Evolutionary conservation across 2,888 invertebrate species (phyloP).

Genomic region (Pseudeuparius sepicola): DNA sequence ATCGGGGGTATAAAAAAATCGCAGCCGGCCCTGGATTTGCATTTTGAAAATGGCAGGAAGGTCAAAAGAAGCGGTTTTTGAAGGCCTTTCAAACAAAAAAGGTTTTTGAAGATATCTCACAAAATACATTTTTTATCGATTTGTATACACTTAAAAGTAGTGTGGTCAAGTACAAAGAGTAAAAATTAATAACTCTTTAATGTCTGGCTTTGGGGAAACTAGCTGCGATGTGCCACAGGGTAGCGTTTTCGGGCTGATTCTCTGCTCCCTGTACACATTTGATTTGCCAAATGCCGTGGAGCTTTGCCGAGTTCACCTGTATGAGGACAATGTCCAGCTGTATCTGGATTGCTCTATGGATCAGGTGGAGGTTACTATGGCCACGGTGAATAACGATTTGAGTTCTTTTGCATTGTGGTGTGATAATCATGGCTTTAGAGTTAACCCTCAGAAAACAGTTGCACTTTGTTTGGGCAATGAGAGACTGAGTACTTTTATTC

Average conservation of each 20-base stretch:
- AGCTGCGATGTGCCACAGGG: conserved; percentile 1
- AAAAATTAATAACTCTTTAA: too few species aligned
- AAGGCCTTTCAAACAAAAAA: too few species aligned
- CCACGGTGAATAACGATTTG: not conserved
- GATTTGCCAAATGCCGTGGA: not conserved
- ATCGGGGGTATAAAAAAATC: too few species aligned
- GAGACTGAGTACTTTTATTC: not conserved
- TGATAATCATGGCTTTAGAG: not conserved
- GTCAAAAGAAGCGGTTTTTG: too few species aligned
- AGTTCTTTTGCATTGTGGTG: not conserved
- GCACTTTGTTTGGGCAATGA: not conserved
- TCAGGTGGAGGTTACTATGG: not conserved
- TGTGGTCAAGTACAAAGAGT: too few species aligned
- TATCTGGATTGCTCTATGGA: not conserved
- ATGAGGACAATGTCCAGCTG: conserved; percentile 1
- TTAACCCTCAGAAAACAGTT: not conserved
- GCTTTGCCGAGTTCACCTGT: not conserved
- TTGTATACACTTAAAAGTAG: too few species aligned
- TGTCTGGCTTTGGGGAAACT: too few species aligned
- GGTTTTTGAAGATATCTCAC: too few species aligned
- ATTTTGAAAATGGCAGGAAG: too few species aligned
- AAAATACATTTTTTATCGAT: too few species aligned
- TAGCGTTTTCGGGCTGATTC: not conserved
- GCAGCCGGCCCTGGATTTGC: too few species aligned
- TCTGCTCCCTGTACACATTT: not conserved